These are phyloP conservation scores for Podotricha telesiphe DNA, from an alignment of 2,888 invertebrate species.

Conservation along the genomic window DNA sequence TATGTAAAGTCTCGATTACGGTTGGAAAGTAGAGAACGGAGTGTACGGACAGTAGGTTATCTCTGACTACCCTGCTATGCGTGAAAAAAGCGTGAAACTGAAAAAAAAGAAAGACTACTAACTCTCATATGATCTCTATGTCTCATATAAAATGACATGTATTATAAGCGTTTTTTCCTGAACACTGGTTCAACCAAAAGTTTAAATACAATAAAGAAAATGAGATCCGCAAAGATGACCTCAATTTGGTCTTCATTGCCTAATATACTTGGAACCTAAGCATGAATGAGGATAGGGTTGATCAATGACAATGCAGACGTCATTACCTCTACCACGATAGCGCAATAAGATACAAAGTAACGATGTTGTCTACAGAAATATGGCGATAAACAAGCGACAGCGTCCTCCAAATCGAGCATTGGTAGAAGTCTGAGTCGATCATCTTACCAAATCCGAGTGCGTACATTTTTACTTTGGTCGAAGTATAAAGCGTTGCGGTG, in stretches of 20 bases:
- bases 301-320: constrained; percentile 73
- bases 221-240: constrained; percentile 71
- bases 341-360: constrained; percentile 32
- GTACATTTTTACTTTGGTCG: constrained; percentile 77
- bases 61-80: too few relatives aligned
- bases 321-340: constrained; percentile 64
- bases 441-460: constrained; percentile 80
- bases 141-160: too few relatives aligned
- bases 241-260: constrained; percentile 70
- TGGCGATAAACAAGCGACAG: constrained; percentile 44
- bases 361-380: constrained; percentile 39
- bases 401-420: constrained; percentile 50
- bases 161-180: background rate
- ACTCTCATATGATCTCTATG: too few relatives aligned
- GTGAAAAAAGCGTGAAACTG: too few relatives aligned
- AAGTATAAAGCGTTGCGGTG: constrained; percentile 78
- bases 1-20: too few relatives aligned
- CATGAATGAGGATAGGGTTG: constrained; percentile 76
- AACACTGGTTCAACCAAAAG: constrained; percentile 7
- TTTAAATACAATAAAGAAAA: constrained; percentile 9
- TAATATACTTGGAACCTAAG: constrained; percentile 70
- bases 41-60: too few relatives aligned
- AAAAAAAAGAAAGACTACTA: too few relatives aligned
- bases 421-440: constrained; percentile 69
- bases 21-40: too few relatives aligned